Evolutionary conservation across 2,113 vertebrate species (phyloP).

Genomic region (Pyrgilauda ruficollis): DNA sequence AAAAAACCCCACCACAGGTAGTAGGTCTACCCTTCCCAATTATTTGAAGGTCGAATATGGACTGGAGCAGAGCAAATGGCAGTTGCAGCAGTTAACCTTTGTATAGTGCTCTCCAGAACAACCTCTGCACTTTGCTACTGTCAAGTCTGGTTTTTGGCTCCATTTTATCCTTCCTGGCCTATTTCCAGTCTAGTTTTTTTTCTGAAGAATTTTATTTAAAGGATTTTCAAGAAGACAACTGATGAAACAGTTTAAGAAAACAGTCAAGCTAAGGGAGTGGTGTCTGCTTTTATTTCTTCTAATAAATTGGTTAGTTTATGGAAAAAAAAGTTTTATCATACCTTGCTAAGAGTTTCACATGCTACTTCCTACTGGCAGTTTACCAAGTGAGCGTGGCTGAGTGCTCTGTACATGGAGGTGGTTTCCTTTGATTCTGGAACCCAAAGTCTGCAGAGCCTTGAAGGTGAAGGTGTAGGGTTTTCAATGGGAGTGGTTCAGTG

Average conservation of each 20-base stretch:
- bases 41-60: not conserved
- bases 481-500: not conserved
- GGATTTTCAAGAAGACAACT: not conserved
- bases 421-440: not conserved
- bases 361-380: not conserved
- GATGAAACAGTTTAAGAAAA: not conserved
- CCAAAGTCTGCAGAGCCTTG: not conserved
- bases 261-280: not conserved
- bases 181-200: not conserved
- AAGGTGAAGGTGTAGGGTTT: not conserved
- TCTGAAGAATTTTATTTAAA: not conserved
- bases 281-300: not conserved
- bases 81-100: not conserved
- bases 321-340: not conserved
- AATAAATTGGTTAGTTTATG: not conserved
- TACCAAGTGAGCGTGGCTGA: not conserved
- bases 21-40: not conserved
- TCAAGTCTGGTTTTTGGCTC: not conserved
- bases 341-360: not conserved
- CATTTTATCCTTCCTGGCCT: not conserved
- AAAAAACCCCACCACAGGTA: not conserved
- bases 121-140: slow-evolving; percentile 8
- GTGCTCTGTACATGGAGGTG: too few species aligned
- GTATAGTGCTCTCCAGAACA: not conserved
- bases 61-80: not conserved